phyloP scores from a whole-genome alignment of 2,797 vertebrate species.

The Simalia tracyae region DNA sequence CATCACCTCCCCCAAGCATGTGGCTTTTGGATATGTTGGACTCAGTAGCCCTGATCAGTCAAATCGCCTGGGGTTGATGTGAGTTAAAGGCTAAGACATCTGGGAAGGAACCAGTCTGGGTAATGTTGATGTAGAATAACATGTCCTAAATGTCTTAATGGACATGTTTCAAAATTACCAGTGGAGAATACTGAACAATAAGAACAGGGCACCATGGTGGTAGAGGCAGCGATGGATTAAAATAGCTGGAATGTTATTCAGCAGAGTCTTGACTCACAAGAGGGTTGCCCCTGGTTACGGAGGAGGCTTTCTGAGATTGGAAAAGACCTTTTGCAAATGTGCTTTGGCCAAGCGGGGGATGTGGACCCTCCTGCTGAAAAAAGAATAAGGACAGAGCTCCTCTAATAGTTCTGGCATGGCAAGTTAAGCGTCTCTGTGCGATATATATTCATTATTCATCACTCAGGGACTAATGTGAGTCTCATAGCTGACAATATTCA shows the following conservation, averaged over 20 bases:
- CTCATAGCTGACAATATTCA: neutral
- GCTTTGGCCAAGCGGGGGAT: neutral
- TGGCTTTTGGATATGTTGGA: neutral
- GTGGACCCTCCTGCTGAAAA: neutral
- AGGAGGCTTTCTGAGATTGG: neutral
- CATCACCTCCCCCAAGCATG: neutral
- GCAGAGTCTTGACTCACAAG: neutral
- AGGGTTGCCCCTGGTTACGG: neutral
- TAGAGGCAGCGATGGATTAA: neutral
- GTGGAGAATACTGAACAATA: neutral
- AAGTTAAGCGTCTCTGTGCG: neutral
- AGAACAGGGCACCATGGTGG: neutral
- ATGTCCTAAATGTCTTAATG: neutral
- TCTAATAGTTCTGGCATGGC: neutral
- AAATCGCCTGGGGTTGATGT: neutral
- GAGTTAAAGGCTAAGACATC: neutral
- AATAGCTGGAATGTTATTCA: neutral
- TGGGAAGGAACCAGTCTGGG: neutral
- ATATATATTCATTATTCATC: conserved; percentile 4
- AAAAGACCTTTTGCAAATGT: neutral
- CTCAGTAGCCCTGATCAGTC: neutral
- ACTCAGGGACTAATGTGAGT: neutral
- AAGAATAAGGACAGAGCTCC: neutral
- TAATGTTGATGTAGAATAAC: neutral
- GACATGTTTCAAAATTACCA: neutral